These are phyloP conservation scores for Machimus atricapillus DNA, from an alignment of 2,888 invertebrate genomes.

Conservation along the genomic window DNA sequence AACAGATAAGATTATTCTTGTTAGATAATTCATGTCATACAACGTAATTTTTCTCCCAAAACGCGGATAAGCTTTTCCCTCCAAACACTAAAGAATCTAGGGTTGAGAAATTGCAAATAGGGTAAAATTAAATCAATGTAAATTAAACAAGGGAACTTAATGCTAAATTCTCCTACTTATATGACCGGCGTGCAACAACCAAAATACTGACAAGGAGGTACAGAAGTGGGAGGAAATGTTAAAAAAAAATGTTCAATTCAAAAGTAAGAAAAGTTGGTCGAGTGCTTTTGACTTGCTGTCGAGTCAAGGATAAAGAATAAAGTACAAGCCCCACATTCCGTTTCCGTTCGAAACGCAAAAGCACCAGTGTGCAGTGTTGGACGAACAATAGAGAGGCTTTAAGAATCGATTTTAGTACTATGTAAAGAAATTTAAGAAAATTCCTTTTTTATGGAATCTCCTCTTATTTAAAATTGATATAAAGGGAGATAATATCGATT, in stretches of 20 bases:
- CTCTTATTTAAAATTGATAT: slow-evolving; percentile 3
- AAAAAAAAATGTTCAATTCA: not conserved
- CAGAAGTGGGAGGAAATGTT: not conserved
- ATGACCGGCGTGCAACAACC: too few relatives aligned
- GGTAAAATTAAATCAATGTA: not conserved
- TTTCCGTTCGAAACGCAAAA: not conserved
- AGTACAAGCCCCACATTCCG: not conserved
- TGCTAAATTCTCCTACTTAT: not conserved
- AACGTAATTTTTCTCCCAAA: too few relatives aligned
- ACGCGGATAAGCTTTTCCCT: too few relatives aligned
- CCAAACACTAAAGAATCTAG: too few relatives aligned
- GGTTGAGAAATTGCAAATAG: too few relatives aligned
- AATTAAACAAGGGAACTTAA: not conserved
- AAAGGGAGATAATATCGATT: slow-evolving; percentile 30
- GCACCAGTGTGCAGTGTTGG: slow-evolving; percentile 23
- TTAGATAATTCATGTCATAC: too few relatives aligned
- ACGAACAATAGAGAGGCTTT: slow-evolving; percentile 1
- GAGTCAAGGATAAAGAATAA: not conserved
- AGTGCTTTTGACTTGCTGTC: slow-evolving; percentile 31
- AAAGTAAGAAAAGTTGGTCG: slow-evolving; percentile 10
- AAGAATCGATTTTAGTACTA: slow-evolving; percentile 22
- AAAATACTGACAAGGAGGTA: not conserved
- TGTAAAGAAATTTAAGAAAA: not conserved
- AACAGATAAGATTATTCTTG: too few relatives aligned
- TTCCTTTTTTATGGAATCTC: not conserved